Conservation (phyloP, 2,113 vertebrate species). For the Channa argus region DNA sequence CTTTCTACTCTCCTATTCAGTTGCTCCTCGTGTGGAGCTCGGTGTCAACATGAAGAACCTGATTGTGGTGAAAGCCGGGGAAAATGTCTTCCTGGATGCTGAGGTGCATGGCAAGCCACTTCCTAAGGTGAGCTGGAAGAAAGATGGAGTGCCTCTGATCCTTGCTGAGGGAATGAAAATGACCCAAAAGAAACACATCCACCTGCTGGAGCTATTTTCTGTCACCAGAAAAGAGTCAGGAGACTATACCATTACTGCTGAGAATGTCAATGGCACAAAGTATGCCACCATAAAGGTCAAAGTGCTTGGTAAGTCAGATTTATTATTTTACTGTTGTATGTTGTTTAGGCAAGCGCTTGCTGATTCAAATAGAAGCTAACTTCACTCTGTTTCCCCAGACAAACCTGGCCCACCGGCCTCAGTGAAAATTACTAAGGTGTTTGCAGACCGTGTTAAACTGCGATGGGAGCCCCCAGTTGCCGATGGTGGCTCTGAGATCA, state of each 20-base stretch:
- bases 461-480: constrained; percentile 95
- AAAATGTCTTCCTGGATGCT: constrained; percentile 91
- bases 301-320: constrained; percentile 89
- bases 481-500: constrained; percentile 98
- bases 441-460: constrained; percentile 91
- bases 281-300: constrained; percentile 95
- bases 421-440: constrained; percentile 91
- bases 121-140: constrained; percentile 94
- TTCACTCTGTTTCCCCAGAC: constrained; percentile 79
- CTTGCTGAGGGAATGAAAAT: constrained; percentile 93
- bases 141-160: constrained; percentile 84
- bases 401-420: constrained; percentile 97
- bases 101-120: constrained; percentile 95
- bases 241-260: constrained; percentile 94
- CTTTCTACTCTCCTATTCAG: constrained; percentile 70
- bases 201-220: constrained; percentile 91
- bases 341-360: not conserved
- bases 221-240: constrained; percentile 95
- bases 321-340: not conserved
- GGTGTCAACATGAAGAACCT: constrained; percentile 93
- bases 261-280: constrained; percentile 93
- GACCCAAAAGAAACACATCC: constrained; percentile 88
- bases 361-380: not conserved
- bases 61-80: constrained; percentile 94
- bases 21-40: constrained; percentile 94